Conservation (phyloP, 2,113 vertebrate species). For the Sylvia atricapilla region DNA sequence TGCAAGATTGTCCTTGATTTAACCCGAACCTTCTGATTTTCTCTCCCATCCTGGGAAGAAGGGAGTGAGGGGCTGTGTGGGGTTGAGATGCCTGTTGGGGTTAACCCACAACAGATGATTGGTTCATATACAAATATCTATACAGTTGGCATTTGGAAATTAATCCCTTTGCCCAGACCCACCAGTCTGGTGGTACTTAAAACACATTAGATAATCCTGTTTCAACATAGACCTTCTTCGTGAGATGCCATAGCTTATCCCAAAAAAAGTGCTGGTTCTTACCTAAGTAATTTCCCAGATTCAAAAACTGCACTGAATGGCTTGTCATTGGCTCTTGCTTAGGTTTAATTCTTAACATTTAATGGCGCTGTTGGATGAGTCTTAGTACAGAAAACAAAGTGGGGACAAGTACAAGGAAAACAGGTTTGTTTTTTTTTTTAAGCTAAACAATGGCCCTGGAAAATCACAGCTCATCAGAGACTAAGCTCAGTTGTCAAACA, state of each 20-base stretch:
- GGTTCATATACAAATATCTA: not conserved
- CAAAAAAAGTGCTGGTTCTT: not conserved
- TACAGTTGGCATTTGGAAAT: not conserved
- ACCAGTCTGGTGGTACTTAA: not conserved
- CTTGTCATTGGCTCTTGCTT: not conserved
- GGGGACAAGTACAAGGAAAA: not conserved
- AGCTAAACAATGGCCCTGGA: not conserved
- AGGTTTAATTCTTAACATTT: not conserved
- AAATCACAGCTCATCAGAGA: not conserved
- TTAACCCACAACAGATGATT: not conserved
- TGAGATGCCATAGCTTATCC: not conserved
- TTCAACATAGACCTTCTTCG: not conserved
- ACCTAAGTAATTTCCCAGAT: not conserved
- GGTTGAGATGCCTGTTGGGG: not conserved
- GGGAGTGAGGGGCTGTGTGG: not conserved
- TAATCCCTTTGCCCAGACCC: not conserved
- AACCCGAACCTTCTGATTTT: accelerated
- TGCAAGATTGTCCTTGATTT: not conserved
- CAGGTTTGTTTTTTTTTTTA: not conserved
- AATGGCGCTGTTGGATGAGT: not conserved
- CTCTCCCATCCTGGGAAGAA: accelerated
- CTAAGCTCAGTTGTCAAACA: not conserved
- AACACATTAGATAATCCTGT: not conserved
- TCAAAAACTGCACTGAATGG: not conserved
- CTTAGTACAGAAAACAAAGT: not conserved